These are phyloP conservation scores for Calyptomena viridis DNA, from an alignment of 2,113 vertebrate genomes.

Conservation along the genomic window DNA sequence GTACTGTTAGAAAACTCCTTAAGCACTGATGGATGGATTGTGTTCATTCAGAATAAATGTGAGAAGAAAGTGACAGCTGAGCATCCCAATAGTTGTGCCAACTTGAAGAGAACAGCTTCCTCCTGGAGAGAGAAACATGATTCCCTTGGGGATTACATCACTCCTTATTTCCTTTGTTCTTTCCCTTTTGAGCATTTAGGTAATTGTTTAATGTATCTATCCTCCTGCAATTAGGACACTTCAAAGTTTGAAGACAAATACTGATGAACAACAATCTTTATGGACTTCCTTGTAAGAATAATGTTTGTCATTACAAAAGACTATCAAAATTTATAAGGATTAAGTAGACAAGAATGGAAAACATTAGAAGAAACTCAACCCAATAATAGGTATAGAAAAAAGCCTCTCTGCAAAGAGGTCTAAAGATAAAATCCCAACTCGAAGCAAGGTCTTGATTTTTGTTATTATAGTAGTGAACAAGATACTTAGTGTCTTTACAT, in stretches of 20 bases:
- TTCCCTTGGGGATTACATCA: conserved; percentile 59
- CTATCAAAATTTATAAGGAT: conserved; percentile 40
- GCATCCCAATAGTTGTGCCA: conserved; percentile 67
- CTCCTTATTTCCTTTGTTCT: conserved; percentile 43
- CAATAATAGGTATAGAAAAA: neutral
- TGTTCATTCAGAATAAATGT: conserved; percentile 82
- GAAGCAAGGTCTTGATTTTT: conserved; percentile 41
- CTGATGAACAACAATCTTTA: conserved; percentile 33
- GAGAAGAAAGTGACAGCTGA: conserved; percentile 85
- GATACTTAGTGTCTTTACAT: conserved; percentile 61
- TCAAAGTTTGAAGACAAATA: conserved; percentile 27
- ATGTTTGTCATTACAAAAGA: conserved; percentile 11
- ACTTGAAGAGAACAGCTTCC: conserved; percentile 67
- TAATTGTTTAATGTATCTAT: conserved; percentile 52
- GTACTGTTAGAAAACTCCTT: conserved; percentile 97
- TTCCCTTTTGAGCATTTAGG: conserved; percentile 26
- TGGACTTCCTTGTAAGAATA: conserved; percentile 13
- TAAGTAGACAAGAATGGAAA: conserved; percentile 7
- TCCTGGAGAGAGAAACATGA: neutral
- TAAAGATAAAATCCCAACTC: conserved; percentile 53
- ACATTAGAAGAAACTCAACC: conserved; percentile 9
- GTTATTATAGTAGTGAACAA: conserved; percentile 46
- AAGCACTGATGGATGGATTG: conserved; percentile 92
- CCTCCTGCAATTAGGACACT: conserved; percentile 48
- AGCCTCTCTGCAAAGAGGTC: neutral